Percentiles rank a stretch among this genome's conserved stretches.
Conservation (phyloP, 2,113 vertebrate species). For the Panthera leo region DNA sequence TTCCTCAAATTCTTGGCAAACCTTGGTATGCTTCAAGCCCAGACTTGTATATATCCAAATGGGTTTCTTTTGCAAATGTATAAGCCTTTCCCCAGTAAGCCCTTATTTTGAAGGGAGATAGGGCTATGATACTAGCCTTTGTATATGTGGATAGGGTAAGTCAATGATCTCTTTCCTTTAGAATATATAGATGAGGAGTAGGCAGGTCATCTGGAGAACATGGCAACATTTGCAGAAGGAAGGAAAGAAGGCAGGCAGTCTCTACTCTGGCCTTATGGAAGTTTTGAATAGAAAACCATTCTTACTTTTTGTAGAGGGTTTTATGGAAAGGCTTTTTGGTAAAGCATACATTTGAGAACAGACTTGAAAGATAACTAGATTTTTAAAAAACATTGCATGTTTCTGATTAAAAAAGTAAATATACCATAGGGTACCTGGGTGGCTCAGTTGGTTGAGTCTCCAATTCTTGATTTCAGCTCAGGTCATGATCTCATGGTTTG, state of each 20-base stretch:
- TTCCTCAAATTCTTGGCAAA: slow-evolving; percentile 31
- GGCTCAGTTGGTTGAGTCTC: too few species aligned
- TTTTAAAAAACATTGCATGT: background rate
- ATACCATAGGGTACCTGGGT: background rate
- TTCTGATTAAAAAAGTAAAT: background rate
- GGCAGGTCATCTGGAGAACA: background rate
- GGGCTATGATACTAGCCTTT: background rate
- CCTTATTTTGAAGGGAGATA: slow-evolving; percentile 27
- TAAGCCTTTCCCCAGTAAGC: background rate
- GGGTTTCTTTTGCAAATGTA: background rate
- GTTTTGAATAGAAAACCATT: background rate
- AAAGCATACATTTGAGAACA: background rate
- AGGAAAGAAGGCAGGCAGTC: background rate
- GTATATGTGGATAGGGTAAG: background rate
- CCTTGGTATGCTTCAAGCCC: background rate
- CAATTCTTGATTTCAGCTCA: too few species aligned
- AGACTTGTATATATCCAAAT: background rate
- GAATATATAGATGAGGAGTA: background rate
- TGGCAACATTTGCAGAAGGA: slow-evolving; percentile 5
- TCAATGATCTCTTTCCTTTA: slow-evolving; percentile 7
- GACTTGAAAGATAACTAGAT: background rate
- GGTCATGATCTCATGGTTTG: too few species aligned
- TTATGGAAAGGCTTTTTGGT: background rate
- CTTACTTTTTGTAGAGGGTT: background rate
- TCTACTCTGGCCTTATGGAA: background rate